phyloP scores from a whole-genome alignment of 2,113 vertebrate species.

The Mustela lutreola region DNA sequence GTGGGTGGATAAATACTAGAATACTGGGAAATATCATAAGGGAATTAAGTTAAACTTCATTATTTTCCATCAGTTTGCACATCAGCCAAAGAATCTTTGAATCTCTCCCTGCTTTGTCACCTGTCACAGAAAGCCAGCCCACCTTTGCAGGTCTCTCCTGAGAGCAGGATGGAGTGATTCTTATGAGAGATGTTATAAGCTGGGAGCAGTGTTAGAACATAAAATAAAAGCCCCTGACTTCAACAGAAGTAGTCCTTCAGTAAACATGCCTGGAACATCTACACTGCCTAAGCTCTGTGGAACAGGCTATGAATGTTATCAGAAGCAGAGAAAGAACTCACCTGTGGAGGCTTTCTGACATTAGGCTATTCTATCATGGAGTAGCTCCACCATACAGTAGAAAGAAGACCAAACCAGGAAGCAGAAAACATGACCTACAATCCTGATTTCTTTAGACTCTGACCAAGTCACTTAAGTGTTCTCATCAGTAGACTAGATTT shows the following conservation, averaged over 20 bases:
- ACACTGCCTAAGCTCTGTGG: not conserved
- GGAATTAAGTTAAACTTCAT: slow-evolving; percentile 4
- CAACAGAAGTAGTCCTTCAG: not conserved
- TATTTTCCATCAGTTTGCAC: not conserved
- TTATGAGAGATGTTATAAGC: not conserved
- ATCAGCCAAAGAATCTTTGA: not conserved
- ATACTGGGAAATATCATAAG: not conserved
- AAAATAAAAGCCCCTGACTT: not conserved
- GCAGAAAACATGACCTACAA: not conserved
- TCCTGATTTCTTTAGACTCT: slow-evolving; percentile 26
- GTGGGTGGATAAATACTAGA: not conserved
- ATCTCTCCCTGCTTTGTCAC: not conserved
- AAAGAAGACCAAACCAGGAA: not conserved
- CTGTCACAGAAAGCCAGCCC: slow-evolving; percentile 21
- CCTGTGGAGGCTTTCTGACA: not conserved
- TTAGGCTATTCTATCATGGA: not conserved
- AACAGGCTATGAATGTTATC: not conserved
- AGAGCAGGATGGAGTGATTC: not conserved
- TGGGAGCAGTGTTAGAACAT: not conserved
- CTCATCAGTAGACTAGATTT: not conserved
- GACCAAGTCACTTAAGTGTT: not conserved
- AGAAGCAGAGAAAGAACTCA: not conserved
- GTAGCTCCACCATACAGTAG: not conserved
- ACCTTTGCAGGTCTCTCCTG: not conserved
- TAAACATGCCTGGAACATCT: not conserved